Evolutionary conservation across 2,113 vertebrate genomes (phyloP), one percentile per base, ranked within the genome.

Genomic region (Pseudonaja textilis): DNA sequence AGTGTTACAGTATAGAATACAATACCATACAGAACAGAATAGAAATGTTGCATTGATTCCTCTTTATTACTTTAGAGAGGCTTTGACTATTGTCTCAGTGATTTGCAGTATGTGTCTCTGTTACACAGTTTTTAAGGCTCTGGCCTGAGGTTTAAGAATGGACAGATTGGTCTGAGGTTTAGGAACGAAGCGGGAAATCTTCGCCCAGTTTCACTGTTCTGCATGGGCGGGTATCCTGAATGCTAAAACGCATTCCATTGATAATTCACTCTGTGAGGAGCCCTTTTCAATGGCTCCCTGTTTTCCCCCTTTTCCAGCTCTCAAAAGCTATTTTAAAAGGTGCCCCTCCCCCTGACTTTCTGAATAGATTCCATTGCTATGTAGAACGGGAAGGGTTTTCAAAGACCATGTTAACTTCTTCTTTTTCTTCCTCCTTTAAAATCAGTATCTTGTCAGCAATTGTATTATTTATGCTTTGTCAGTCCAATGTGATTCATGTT

Each of bases 191-290:
- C 92, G 97, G 94, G 96, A 95, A 95, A 97, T 95, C 93, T 0
- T 45, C 96, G 97, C 97, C 97, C 96, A 95, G 97, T 97, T 98
- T 97, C 98, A 97, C 97, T 98, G 97, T 98, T 98, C 97, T 97
- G 98, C 98, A 89, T 97, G 97, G 97, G 95, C 97, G 96, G 96
- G 89, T 97, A 97, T 95, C 96, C 96, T 98, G 97, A 98, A 98
- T 97, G 97, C 96, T 96, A 96, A 96, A 96, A 96, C 95, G 90
- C 96, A 95, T 97, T 97, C 97, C 97, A 95, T 94, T 97, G 97
- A 97, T 95, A 98, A 97, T 96, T 98, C 96, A 97, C 97, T 95
- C 96, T 95, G 85, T 93, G 94, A 97, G 92, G 94, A 97, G 93
- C 88, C 88, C 93, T 97, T 97, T 97, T 97, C 97, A 97, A 95